Evolutionary conservation across 2,113 vertebrate genomes (phyloP).

Genomic region (Eulemur rufifrons): DNA sequence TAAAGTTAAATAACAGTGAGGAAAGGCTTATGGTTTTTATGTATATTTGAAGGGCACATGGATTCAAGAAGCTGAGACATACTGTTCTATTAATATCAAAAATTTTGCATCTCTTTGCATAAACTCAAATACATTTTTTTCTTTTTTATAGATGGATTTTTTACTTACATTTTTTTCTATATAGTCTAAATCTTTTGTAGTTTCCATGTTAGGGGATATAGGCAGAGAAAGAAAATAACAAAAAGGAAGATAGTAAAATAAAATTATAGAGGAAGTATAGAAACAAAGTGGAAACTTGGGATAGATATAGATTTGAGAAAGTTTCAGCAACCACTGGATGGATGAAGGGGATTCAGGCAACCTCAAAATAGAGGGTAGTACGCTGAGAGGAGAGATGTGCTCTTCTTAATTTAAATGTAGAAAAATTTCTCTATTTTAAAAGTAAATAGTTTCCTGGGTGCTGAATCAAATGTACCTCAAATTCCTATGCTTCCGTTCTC

Average conservation of each 20-base stretch:
- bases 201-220: neutral
- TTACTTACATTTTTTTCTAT: neutral
- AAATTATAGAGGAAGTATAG: neutral
- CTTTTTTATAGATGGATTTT: neutral
- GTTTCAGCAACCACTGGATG: neutral
- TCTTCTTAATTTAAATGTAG: neutral
- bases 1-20: constrained; percentile 32
- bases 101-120: neutral
- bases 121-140: neutral
- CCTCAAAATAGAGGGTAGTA: neutral
- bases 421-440: neutral
- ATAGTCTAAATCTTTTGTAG: neutral
- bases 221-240: neutral
- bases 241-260: neutral
- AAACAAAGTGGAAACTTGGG: neutral
- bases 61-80: neutral
- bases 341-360: neutral
- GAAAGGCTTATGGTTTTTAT: neutral
- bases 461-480: neutral
- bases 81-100: neutral
- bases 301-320: neutral
- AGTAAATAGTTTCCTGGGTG: neutral
- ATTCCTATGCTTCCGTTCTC: neutral
- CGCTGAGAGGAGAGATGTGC: neutral
- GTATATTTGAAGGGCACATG: neutral